Evolutionary conservation across 2,888 invertebrate genomes (phyloP).

Genomic region (Acrobasis repandana): DNA sequence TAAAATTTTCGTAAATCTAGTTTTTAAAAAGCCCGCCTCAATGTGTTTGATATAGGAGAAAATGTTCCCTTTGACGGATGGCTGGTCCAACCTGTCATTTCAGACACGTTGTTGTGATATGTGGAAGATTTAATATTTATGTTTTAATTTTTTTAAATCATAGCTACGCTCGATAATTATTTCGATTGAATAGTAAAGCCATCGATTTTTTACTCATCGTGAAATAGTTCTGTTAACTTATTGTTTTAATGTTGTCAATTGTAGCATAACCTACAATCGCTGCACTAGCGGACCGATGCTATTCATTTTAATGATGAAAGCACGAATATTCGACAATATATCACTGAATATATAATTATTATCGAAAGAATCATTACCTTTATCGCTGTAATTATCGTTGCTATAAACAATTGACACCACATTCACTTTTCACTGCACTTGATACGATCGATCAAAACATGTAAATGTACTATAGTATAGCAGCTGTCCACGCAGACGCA

Average conservation of each 20-base stretch:
- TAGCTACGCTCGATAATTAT: no score
- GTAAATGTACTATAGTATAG: no score
- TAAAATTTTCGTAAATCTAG: slow-evolving; percentile 22
- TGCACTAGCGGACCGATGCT: slow-evolving; percentile 31
- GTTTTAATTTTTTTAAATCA: no score
- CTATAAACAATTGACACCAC: slow-evolving; percentile 34
- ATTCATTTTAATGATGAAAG: slow-evolving; percentile 33
- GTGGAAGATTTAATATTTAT: no score
- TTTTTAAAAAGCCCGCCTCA: slow-evolving; percentile 25
- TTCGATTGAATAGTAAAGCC: no score
- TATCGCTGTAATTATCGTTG: slow-evolving; percentile 37
- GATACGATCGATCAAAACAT: no score
- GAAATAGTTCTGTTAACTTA: slow-evolving; percentile 11
- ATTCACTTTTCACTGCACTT: no score
- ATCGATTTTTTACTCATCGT: no score
- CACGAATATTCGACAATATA: slow-evolving; percentile 35
- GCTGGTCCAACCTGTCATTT: no score
- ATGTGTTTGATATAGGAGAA: slow-evolving; percentile 26
- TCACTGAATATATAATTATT: slow-evolving; percentile 28
- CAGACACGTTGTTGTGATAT: no score
- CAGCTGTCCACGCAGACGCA: no score
- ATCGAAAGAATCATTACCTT: slow-evolving; percentile 39
- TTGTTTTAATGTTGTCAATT: slow-evolving; percentile 29
- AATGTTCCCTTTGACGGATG: slow-evolving; percentile 26
- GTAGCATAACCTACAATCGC: slow-evolving; percentile 29